Percentiles rank a stretch among this genome's conserved stretches.
These are phyloP conservation scores for Tragelaphus strepsiceros DNA, from an alignment of 2,113 vertebrate species.

Conservation along the genomic window DNA sequence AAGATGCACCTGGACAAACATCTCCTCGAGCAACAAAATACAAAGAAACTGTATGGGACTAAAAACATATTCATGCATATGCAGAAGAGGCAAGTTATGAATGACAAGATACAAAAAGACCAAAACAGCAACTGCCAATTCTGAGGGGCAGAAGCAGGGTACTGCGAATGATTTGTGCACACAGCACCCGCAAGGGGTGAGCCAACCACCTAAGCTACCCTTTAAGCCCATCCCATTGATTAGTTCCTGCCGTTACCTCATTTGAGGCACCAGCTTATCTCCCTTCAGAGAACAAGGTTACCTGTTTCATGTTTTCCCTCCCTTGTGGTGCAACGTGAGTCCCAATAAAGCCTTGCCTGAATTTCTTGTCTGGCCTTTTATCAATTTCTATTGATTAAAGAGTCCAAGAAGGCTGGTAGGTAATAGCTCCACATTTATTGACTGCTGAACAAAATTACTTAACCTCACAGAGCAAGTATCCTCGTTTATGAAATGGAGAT, in stretches of 20 bases:
- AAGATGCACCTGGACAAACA: background rate
- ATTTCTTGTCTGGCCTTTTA: background rate
- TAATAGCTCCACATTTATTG: background rate
- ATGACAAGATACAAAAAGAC: background rate
- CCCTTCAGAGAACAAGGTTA: background rate
- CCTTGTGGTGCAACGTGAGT: background rate
- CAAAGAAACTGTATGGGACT: background rate
- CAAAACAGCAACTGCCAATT: background rate
- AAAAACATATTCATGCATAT: background rate
- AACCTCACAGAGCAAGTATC: background rate
- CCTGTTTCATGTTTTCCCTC: background rate
- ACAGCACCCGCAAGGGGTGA: background rate
- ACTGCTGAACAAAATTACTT: background rate
- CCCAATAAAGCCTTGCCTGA: background rate
- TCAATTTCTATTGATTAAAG: background rate
- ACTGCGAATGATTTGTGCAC: fast-evolving
- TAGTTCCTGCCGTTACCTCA: background rate
- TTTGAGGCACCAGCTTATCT: background rate
- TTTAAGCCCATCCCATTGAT: background rate
- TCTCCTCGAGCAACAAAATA: background rate
- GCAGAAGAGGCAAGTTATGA: background rate
- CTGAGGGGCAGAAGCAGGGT: background rate
- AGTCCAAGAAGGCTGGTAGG: background rate
- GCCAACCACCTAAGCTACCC: background rate
- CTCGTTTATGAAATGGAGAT: background rate